Evolutionary conservation across 1,140 invertebrate genomes (phyloP).

Genomic region (Brachionus rubens): DNA sequence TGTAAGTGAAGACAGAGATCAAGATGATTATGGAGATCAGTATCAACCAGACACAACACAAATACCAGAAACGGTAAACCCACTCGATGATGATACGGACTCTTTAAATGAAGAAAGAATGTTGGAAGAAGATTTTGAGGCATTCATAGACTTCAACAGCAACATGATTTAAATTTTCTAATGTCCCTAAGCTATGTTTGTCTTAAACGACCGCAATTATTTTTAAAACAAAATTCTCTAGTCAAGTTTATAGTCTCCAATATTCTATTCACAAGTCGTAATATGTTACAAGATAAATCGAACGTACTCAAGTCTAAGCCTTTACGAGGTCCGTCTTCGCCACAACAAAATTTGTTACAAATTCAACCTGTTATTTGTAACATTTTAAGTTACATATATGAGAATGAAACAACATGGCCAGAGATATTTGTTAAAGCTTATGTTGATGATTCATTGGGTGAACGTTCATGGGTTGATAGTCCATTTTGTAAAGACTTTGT

Average conservation of each 20-base stretch:
- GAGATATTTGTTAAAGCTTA: slow-evolving; percentile 69
- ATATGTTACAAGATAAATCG: neutral
- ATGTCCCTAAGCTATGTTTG: slow-evolving; percentile 20
- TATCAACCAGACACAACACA: neutral
- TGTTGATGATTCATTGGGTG: slow-evolving; percentile 86
- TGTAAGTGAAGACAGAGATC: no score
- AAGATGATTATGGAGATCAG: neutral
- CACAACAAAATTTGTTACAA: neutral
- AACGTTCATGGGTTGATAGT: slow-evolving; percentile 86
- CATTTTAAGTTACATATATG: slow-evolving; percentile 75
- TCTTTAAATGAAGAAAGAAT: neutral
- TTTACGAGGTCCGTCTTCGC: slow-evolving; percentile 13
- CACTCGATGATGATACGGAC: neutral
- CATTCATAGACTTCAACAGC: neutral
- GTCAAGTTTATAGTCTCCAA: slow-evolving; percentile 20
- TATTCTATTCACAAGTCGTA: neutral
- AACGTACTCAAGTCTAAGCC: neutral
- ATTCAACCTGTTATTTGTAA: slow-evolving; percentile 69
- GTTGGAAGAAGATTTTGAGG: no score
- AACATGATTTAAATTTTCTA: slow-evolving; percentile 18
- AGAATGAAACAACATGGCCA: slow-evolving; percentile 65
- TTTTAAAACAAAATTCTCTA: slow-evolving; percentile 7
- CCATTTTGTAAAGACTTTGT: slow-evolving; percentile 84
- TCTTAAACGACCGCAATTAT: slow-evolving; percentile 24
- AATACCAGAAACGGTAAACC: neutral